A percentile compares a stretch with the other conserved stretches of the same genome.
Conservation (phyloP, 2,888 invertebrate genomes). For the Phaonia tiefii region DNA sequence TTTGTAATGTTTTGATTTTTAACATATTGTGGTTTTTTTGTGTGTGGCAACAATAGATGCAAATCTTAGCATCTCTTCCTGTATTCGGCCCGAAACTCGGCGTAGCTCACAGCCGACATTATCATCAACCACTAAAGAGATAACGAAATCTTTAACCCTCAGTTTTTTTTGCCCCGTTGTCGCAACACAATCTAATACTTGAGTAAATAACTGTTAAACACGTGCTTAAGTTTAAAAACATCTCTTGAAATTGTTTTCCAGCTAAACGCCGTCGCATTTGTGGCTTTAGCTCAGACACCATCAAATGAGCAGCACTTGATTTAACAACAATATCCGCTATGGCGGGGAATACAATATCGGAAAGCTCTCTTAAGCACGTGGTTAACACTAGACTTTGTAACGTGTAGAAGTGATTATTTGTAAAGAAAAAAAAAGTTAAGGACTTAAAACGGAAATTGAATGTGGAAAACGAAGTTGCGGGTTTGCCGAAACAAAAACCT, state of each 20-base stretch:
- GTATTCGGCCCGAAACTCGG: neutral
- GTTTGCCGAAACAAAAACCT: no score
- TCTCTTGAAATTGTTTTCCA: neutral
- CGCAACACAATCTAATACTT: slow-evolving; percentile 52
- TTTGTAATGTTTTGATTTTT: slow-evolving; percentile 66
- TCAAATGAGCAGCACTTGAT: slow-evolving; percentile 59
- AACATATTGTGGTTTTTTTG: slow-evolving; percentile 55
- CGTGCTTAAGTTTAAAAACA: slow-evolving; percentile 56
- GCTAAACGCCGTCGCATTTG: neutral
- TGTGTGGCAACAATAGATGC: slow-evolving; percentile 41
- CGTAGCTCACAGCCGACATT: neutral
- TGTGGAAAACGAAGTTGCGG: no score
- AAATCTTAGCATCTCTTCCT: neutral
- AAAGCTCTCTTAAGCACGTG: slow-evolving; percentile 55
- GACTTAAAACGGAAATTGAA: no score
- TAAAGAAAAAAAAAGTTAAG: neutral
- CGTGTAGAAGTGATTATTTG: no score
- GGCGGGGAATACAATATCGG: neutral
- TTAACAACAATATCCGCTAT: slow-evolving; percentile 45
- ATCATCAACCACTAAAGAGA: slow-evolving; percentile 55
- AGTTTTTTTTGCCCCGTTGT: slow-evolving; percentile 1
- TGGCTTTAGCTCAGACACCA: neutral
- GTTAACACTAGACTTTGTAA: slow-evolving; percentile 33
- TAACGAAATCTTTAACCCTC: slow-evolving; percentile 44
- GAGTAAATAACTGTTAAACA: slow-evolving; percentile 47